Percentiles rank a stretch among this genome's conserved stretches.
Evolutionary conservation across 92 coral and sea anemone species (phyloP).

Genomic region (Phenganax marumi): DNA sequence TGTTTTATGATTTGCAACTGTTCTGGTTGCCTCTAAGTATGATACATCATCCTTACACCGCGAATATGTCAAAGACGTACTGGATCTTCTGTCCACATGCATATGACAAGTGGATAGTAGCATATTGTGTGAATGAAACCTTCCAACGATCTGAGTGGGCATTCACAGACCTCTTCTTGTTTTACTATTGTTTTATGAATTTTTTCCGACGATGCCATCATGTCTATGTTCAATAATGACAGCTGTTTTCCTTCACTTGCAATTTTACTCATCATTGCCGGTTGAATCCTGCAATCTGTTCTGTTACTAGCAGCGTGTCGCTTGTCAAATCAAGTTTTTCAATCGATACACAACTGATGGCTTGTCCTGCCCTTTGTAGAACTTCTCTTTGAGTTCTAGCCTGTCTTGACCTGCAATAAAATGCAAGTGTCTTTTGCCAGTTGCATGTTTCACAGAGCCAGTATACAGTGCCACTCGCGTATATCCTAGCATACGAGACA

Average conservation of each 20-base stretch:
- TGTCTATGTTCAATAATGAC: background rate
- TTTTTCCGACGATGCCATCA: background rate
- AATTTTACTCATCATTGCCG: conserved; percentile 11
- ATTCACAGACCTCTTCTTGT: background rate
- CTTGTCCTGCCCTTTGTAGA: conserved; percentile 6
- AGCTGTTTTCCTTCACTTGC: conserved; percentile 14
- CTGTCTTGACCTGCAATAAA: conserved; percentile 9
- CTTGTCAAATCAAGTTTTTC: background rate
- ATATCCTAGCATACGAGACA: no score
- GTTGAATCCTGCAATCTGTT: conserved; percentile 23
- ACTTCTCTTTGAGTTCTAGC: background rate
- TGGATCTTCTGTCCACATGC: conserved; percentile 59
- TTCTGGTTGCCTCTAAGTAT: conserved; percentile 55
- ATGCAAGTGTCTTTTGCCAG: conserved; percentile 20
- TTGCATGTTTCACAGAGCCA: background rate
- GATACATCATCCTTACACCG: conserved; percentile 40
- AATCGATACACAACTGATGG: conserved; percentile 11
- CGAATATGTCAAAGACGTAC: conserved; percentile 62
- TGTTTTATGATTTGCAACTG: conserved; percentile 39
- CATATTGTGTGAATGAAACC: conserved; percentile 24
- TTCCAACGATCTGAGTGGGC: background rate
- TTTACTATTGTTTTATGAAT: background rate
- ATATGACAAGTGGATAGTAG: conserved; percentile 38
- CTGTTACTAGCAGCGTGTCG: conserved; percentile 9
- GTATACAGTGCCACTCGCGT: no score